A percentile compares a stretch with the other conserved stretches of the same genome.
Conservation (phyloP, 2,113 vertebrate species). For the Columba livia region DNA sequence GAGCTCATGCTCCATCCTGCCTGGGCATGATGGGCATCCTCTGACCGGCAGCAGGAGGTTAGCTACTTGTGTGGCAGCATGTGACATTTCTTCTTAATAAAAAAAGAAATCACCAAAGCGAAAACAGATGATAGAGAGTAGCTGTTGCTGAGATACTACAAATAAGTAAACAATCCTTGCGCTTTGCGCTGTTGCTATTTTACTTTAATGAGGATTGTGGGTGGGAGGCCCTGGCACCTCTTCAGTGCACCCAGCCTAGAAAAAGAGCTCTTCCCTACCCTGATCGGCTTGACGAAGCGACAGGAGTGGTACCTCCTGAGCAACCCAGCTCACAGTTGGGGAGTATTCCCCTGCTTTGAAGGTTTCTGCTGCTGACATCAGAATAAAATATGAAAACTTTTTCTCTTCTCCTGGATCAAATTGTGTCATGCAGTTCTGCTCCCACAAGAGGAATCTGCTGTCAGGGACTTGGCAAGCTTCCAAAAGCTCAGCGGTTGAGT, state of each 20-base stretch:
- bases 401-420: background rate
- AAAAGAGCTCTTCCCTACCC: conserved; percentile 24
- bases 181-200: conserved; percentile 58
- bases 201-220: conserved; percentile 65
- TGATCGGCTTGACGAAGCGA: conserved; percentile 31
- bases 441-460: background rate
- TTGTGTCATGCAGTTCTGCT: background rate
- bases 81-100: conserved; percentile 73
- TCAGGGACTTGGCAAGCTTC: conserved; percentile 18
- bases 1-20: conserved; percentile 1
- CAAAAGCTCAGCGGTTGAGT: background rate
- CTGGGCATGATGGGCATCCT: conserved; percentile 27
- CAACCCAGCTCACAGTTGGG: conserved; percentile 22
- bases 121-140: conserved; percentile 78
- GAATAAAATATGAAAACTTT: conserved; percentile 40
- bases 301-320: conserved; percentile 61
- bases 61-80: conserved; percentile 72
- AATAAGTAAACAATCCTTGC: conserved; percentile 72
- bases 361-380: conserved; percentile 62
- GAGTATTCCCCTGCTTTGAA: conserved; percentile 54
- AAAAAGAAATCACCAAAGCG: conserved; percentile 74
- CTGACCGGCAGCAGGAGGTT: conserved; percentile 64
- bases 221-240: conserved; percentile 56
- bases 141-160: conserved; percentile 73
- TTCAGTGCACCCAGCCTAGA: conserved; percentile 35